Evolutionary conservation across 1,140 invertebrate species (phyloP), one percentile per base, ranked within the genome.

Genomic region (Lepidurus apus): DNA sequence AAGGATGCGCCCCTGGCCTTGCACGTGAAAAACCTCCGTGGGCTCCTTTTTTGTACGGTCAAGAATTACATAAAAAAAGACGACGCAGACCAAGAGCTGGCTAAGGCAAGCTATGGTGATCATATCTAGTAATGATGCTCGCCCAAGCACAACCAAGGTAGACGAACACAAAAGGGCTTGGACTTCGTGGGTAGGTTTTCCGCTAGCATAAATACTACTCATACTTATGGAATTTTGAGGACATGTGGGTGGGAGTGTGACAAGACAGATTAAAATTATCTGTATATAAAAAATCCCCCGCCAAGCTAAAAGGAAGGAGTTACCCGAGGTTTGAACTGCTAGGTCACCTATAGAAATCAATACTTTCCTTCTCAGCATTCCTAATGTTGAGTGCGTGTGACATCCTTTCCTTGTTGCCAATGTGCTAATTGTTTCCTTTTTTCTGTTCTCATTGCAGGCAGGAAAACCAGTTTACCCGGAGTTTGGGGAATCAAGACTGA

Each of bases 1-100:
- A 65, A 65, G 45, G 53, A 65, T 65, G 53, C 5, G 53, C 53
- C 53, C 53, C 53, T 65, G 53, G 53, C 53, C 53, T 65, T 65
- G n/a, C 53, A 65, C 53, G 53, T 65, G 53, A 65, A 65, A 34
- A 65, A 65, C 53, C 53, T 65, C 13, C n/a, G 21, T 65, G n/a
- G 53, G 53, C 53, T 65, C 53, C 53, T 65, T 65, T 65, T 65
- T 65, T 21, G 53, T 65, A 65, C 17, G 21, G 17, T 65, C 21
- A 17, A 65, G 21, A 65, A 65, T 21, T 65, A 65, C 53, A 9
- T 17, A 65, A n/a, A 65, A 7, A 65, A 65, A 65, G 21, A 47
- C 45, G 10, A 17, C 7, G 53, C 17, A 65, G 53, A 21, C 34
- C 34, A 34, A 34, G 4, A 34, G 34, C 34, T 34, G 34, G 34